Evolutionary conservation across 1,140 invertebrate genomes (phyloP).

Genomic region (Metaphire vulgaris): DNA sequence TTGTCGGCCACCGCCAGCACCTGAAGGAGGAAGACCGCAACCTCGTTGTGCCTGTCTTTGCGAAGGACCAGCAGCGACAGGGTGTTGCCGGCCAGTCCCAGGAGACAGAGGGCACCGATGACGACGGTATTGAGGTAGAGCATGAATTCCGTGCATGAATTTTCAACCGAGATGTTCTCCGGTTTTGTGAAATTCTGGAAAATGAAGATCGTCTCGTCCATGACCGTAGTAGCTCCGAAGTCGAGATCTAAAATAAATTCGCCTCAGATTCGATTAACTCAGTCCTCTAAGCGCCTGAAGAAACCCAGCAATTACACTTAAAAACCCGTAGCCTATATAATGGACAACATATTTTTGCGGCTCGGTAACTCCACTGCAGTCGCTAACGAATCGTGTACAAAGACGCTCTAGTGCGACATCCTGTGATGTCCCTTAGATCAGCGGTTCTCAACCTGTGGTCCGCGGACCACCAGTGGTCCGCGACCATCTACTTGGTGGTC

Average conservation of each 20-base stretch:
- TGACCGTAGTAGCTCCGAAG: not conserved
- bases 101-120: constrained; percentile 13
- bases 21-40: constrained; percentile 17
- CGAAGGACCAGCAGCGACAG: not conserved
- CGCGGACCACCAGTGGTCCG: no score
- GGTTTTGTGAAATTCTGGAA: no score
- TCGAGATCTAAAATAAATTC: not conserved
- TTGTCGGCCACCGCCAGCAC: constrained; percentile 20
- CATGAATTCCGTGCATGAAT: not conserved
- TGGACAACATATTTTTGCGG: not conserved
- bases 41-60: constrained; percentile 1
- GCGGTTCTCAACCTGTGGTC: no score
- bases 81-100: constrained; percentile 8
- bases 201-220: not conserved
- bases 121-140: constrained; percentile 4
- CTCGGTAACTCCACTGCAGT: no score
- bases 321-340: not conserved
- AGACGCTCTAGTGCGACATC: no score
- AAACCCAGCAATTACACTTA: not conserved
- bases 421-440: no score
- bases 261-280: not conserved
- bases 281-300: no score
- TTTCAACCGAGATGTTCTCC: not conserved
- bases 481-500: no score
- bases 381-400: no score